Base-by-base conservation (phyloP, 37 sponge, comb jelly and placozoan species). In the Dysidea cf. avara region DNA sequence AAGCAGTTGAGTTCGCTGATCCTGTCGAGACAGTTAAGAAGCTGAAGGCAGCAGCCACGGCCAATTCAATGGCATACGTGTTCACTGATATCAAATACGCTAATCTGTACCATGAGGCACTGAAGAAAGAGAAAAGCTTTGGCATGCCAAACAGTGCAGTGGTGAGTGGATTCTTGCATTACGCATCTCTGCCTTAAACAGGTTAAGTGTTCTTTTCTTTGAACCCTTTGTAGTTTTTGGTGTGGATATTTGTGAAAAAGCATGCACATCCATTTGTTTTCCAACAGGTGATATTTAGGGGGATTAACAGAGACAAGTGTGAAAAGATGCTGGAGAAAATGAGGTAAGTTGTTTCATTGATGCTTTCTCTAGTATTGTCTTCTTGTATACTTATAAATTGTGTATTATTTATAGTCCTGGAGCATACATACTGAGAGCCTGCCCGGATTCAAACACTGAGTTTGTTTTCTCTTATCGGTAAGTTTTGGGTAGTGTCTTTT, bases 381-480 rank as follows among this genome's bases (percentile, higher is more conserved):
- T 43, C 9, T 43, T 43, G 46, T 9, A 43, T 43, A 9, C 46
- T 43, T 43, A 12, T 9, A 43, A 9, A 43, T 9, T 43, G 5
- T 43, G 46, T 43, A 28, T 37, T 36, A 0, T 21, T 30, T 26
- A 12, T 56, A 78, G 77, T 29, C 83, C 79, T 22, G 89, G 89
- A 29, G 83, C 75, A 1, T 88, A 78, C 53, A 52, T 88, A 16
- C 58, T 88, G 32, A n/a, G 89, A 11, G 36, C 61, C 36, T 82
- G 82, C 51, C 59, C 26, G 11, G 61, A 68, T 34, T 38, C 64
- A 2, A 14, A 46, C 1, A 72, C 73, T 28, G 67, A 77, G 1
- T 58, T 63, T 59, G 79, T 82, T 1, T 76, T 82, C 53, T 78
- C 89, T 5, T 88, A 82, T 69, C 71, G 83, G 89, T 88, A 25